phyloP scores from a whole-genome alignment of 37 sponge, comb jelly and placozoan species.

The Ianthella basta region DNA sequence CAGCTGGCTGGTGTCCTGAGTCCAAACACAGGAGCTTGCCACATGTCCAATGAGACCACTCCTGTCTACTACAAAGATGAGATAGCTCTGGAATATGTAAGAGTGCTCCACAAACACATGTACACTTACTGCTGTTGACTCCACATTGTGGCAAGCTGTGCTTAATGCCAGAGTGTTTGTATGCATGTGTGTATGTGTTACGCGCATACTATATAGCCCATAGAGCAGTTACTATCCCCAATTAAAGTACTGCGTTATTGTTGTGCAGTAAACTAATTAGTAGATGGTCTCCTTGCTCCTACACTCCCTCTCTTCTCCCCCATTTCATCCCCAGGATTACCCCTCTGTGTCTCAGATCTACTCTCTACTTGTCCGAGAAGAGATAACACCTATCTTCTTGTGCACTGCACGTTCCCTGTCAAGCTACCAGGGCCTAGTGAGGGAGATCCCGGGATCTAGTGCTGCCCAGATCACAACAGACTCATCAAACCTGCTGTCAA shows the following conservation, averaged over 20 bases:
- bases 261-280: no score
- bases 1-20: constrained; percentile 49
- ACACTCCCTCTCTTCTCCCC: neutral
- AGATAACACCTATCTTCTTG: constrained; percentile 45
- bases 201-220: no score
- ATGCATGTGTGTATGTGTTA: no score
- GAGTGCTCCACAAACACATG: neutral
- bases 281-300: no score
- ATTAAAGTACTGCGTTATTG: no score
- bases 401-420: neutral
- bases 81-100: neutral
- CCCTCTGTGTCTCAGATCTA: constrained; percentile 70
- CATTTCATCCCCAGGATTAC: constrained; percentile 78
- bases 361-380: constrained; percentile 16
- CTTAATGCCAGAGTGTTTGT: no score
- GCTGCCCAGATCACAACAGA: constrained; percentile 23
- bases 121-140: no score
- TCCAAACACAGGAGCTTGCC: constrained; percentile 51
- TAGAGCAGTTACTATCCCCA: no score
- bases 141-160: no score
- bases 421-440: constrained; percentile 14
- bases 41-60: neutral
- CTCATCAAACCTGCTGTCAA: constrained; percentile 32
- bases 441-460: constrained; percentile 25
- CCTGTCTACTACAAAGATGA: neutral